phyloP scores from a whole-genome alignment of 2,888 invertebrate genomes.

The Slavum lentiscoides region DNA sequence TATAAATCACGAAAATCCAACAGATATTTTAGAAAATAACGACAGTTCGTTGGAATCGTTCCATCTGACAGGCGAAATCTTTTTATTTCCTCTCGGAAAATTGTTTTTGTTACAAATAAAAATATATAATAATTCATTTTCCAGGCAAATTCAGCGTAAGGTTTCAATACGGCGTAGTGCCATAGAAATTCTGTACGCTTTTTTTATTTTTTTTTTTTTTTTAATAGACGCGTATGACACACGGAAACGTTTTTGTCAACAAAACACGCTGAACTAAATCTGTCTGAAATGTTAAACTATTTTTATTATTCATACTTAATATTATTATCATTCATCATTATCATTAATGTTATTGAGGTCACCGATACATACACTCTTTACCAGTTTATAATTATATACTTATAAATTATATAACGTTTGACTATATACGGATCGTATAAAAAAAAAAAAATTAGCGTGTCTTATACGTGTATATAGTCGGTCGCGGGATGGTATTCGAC shows the following conservation, averaged over 20 bases:
- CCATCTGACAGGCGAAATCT: not conserved
- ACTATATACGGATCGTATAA: no score
- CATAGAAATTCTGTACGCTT: not conserved
- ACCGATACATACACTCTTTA: not conserved
- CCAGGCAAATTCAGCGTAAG: not conserved
- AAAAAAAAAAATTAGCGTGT: no score
- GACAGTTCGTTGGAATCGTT: not conserved
- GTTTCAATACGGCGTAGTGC: constrained; percentile 9
- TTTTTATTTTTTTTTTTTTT: constrained; percentile 11
- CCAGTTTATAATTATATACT: no score
- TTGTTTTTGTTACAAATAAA: constrained; percentile 15
- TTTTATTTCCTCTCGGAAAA: constrained; percentile 7
- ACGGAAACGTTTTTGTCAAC: not conserved
- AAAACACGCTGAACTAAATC: not conserved
- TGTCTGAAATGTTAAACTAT: not conserved
- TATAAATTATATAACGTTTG: no score
- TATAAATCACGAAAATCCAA: not conserved
- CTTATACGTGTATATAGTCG: no score
- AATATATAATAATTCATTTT: constrained; percentile 1
- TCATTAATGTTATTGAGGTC: not conserved
- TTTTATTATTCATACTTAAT: no score
- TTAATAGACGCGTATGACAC: not conserved
- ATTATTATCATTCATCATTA: not conserved
- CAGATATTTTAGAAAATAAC: constrained; percentile 1
- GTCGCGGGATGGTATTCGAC: no score